Conservation (phyloP, 2,888 invertebrate species). For the Blastobasis adustella region DNA sequence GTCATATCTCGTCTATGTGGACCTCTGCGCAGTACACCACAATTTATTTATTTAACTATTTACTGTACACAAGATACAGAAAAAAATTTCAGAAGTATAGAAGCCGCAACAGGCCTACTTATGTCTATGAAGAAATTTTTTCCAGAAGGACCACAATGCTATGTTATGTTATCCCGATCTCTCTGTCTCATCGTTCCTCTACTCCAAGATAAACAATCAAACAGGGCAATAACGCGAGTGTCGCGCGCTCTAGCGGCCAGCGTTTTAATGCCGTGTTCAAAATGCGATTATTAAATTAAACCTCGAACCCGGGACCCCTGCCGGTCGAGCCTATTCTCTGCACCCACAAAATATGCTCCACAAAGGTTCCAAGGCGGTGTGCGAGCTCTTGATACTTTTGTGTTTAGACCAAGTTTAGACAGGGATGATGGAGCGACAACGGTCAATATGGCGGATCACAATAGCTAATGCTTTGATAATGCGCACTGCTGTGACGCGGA, state of each 20-base stretch:
- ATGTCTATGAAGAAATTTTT: too few species aligned
- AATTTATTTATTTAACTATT: too few species aligned
- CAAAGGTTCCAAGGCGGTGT: constrained; percentile 29
- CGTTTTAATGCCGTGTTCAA: constrained; percentile 20
- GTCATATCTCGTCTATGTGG: too few species aligned
- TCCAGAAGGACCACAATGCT: too few species aligned
- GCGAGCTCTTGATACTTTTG: constrained; percentile 34
- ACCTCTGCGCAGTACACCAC: too few species aligned
- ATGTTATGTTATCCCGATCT: too few species aligned
- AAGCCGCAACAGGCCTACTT: too few species aligned
- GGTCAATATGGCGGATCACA: not conserved
- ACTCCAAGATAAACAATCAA: constrained; percentile 20
- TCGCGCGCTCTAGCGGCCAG: constrained; percentile 5
- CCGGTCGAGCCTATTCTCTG: constrained; percentile 32
- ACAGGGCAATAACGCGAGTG: constrained; percentile 15
- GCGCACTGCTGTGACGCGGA: too few species aligned
- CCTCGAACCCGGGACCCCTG: constrained; percentile 42
- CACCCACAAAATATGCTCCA: constrained; percentile 39
- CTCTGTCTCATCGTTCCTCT: too few species aligned
- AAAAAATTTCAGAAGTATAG: too few species aligned
- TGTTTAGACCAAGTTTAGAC: constrained; percentile 41
- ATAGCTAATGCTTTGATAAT: not conserved
- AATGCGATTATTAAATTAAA: constrained; percentile 60
- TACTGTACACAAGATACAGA: too few species aligned
- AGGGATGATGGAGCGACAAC: constrained; percentile 33